Conservation (phyloP, 2,888 invertebrate species). For the Blera fallax region DNA sequence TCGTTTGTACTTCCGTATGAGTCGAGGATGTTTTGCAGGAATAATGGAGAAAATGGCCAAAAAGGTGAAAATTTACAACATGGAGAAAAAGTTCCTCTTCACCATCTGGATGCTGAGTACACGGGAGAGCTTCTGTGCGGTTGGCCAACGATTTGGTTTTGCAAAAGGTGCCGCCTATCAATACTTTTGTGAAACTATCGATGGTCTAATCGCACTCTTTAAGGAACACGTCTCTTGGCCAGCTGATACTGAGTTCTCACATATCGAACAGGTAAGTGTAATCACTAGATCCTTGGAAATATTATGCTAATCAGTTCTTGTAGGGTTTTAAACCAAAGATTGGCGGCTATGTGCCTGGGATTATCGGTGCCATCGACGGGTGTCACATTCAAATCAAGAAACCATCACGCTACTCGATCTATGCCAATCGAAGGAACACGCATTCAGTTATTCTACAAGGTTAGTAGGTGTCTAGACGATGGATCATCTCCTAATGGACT, state of each 20-base stretch:
- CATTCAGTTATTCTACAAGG: constrained; percentile 59
- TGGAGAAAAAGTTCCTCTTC: constrained; percentile 53
- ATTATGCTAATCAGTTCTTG: not conserved
- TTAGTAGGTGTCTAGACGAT: not conserved
- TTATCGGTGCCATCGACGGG: constrained; percentile 46
- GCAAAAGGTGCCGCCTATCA: constrained; percentile 45
- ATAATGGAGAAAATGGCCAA: constrained; percentile 18
- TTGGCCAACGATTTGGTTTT: constrained; percentile 29
- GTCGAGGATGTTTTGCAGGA: constrained; percentile 9
- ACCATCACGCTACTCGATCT: constrained; percentile 55
- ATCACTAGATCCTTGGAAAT: not conserved
- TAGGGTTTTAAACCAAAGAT: constrained; percentile 53
- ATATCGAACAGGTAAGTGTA: constrained; percentile 52
- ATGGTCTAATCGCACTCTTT: constrained; percentile 30
- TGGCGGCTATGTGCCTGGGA: constrained; percentile 46
- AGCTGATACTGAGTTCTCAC: not conserved
- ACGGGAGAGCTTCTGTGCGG: constrained; percentile 40
- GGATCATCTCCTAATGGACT: not conserved
- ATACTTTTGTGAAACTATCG: constrained; percentile 48
- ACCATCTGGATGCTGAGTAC: constrained; percentile 47
- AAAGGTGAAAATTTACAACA: constrained; percentile 17
- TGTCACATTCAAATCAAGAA: constrained; percentile 61
- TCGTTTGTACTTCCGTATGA: constrained; percentile 51
- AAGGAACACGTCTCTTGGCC: constrained; percentile 53
- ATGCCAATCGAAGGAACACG: constrained; percentile 21